Evolutionary conservation across 2,113 vertebrate species (phyloP), one percentile per base, ranked within the genome.

Genomic region (Pardalotus punctatus): DNA sequence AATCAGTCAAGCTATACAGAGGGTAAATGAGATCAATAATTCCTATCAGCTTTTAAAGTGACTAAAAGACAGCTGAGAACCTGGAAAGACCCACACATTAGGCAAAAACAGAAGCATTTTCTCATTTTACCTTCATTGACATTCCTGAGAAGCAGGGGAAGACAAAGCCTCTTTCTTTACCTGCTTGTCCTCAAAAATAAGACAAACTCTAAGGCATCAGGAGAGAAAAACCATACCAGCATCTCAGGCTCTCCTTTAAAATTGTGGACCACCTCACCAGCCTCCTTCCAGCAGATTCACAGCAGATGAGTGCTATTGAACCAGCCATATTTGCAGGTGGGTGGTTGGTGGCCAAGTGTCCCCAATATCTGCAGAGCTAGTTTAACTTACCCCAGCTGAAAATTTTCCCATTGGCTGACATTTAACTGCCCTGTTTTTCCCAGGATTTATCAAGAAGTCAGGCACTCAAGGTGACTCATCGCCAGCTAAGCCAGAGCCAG

Each of bases 381-480:
- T 48, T 73, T 62, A 79, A 65, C 17, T 48, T 86, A 66, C 19
- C 50, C 81, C 58, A 67, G 69, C 35, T 58, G 71, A 90, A 81
- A 28, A 8, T 60, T 38, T 51, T 43, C 62, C 73, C 70, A 78
- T 9, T 83, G 85, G 56, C 47, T 95, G 94, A 88, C 72, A 88
- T 96, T 96, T 94, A 93, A 73, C 27, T 83, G 85, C 58, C 91
- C 89, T 86, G 58, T 0, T 86, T 96, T 86, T 60, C 51, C 47
- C 71, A 93, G 60, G 83, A 70, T 92, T 93, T 86, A 61, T 93
- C 82, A 58, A 88, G 67, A 83, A 88, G 51, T 72, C 87, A 73
- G 93, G 71, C 88, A 56, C 64, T 85, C 40, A 54, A 69, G 87
- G 93, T 93, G 92, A 94, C 90, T 93, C 92, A 90, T 81, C 15